These are phyloP conservation scores for Diarsia mendica DNA, from an alignment of 2,888 invertebrate genomes.

Conservation along the genomic window DNA sequence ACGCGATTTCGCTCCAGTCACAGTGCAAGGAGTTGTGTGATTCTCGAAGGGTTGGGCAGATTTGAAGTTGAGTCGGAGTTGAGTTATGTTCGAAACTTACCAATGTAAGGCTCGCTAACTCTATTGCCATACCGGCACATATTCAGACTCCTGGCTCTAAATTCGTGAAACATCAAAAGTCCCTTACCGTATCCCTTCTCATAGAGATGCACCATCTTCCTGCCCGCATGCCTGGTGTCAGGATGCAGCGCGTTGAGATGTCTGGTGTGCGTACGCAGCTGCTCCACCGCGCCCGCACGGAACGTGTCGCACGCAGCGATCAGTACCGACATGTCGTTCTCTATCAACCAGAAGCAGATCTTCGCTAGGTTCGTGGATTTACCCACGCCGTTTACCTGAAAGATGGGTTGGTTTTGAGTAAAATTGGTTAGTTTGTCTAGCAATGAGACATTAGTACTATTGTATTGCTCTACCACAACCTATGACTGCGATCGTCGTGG, in stretches of 20 bases:
- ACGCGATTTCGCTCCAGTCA: neutral
- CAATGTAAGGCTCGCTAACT: neutral
- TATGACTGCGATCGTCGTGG: too few relatives aligned
- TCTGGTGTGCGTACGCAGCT: slow-evolving; percentile 97
- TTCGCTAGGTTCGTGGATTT: slow-evolving; percentile 99
- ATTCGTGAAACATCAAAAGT: neutral
- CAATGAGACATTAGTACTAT: neutral
- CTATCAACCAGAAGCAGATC: slow-evolving; percentile 99
- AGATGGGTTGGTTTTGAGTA: neutral
- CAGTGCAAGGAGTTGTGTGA: neutral
- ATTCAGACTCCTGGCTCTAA: neutral
- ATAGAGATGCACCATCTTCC: slow-evolving; percentile 97
- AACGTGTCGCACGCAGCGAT: slow-evolving; percentile 99
- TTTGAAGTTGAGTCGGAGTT: too few relatives aligned
- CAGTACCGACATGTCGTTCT: slow-evolving; percentile 98
- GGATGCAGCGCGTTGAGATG: slow-evolving; percentile 98
- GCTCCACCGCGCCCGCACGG: slow-evolving; percentile 99
- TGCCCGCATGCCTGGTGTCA: slow-evolving; percentile 92
- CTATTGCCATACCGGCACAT: neutral
- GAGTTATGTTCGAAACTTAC: too few relatives aligned
- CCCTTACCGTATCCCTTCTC: slow-evolving; percentile 97
- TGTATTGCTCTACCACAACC: too few relatives aligned
- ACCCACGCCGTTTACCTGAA: slow-evolving; percentile 97
- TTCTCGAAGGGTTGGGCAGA: neutral
- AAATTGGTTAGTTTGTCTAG: neutral